phyloP scores from a whole-genome alignment of 2,113 vertebrate genomes.

The Mastomys natalensis region DNA sequence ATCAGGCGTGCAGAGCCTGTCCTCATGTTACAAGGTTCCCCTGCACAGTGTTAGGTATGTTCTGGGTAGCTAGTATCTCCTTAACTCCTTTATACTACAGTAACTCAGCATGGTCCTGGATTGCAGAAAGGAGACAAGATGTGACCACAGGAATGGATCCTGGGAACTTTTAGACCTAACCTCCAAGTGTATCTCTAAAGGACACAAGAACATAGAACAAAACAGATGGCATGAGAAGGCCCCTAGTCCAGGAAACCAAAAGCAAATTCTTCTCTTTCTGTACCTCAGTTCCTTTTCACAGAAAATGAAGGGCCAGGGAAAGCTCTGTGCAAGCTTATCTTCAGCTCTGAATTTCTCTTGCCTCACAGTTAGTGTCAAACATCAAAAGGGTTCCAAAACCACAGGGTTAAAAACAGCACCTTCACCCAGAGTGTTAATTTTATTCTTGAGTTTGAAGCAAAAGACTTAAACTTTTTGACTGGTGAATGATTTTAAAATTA shows the following conservation, averaged over 20 bases:
- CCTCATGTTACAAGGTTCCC: background rate
- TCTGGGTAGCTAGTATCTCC: background rate
- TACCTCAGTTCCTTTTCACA: background rate
- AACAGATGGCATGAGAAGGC: background rate
- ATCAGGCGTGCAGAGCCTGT: fast-evolving
- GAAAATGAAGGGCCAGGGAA: background rate
- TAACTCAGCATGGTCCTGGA: background rate
- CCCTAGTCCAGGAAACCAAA: background rate
- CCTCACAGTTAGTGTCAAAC: background rate
- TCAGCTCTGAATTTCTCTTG: conserved; percentile 23
- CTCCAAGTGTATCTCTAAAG: background rate
- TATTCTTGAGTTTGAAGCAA: conserved; percentile 41
- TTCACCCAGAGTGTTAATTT: conserved; percentile 50
- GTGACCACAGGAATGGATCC: background rate
- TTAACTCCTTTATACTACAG: background rate
- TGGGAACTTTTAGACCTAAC: too few species aligned
- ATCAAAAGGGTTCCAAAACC: conserved; percentile 65
- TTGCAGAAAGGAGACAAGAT: background rate
- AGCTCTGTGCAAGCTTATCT: background rate
- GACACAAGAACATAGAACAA: background rate
- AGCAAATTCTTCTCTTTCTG: background rate
- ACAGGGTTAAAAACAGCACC: conserved; percentile 51
- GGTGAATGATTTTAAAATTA: conserved; percentile 63
- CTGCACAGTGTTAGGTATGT: background rate
- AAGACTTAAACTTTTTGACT: conserved; percentile 47